phyloP scores from a whole-genome alignment of 2,113 vertebrate species.

The Bambusicola thoracicus region DNA sequence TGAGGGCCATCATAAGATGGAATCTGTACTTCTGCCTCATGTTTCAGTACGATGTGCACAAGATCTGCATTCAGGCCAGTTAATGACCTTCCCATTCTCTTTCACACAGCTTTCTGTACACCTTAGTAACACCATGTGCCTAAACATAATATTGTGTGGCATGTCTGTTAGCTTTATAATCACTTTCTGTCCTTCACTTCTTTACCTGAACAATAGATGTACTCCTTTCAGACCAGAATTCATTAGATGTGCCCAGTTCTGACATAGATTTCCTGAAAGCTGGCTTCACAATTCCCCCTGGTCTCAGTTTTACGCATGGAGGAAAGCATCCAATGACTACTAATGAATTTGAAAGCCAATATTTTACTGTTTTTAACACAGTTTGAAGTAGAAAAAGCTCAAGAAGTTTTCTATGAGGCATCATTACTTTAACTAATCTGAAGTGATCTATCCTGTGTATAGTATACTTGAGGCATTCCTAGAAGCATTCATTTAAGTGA shows the following conservation, averaged over 20 bases:
- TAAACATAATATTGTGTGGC: not conserved
- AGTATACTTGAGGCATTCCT: slow-evolving; percentile 13
- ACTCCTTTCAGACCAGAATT: not conserved
- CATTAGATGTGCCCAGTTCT: not conserved
- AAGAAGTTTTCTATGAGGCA: slow-evolving; percentile 5
- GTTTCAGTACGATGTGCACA: not conserved
- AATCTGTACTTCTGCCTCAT: not conserved
- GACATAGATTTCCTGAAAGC: not conserved
- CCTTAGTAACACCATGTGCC: not conserved
- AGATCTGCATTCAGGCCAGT: not conserved
- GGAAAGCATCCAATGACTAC: not conserved
- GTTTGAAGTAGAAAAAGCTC: not conserved
- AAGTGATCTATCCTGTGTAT: not conserved
- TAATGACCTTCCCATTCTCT: not conserved
- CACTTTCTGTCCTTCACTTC: not conserved
- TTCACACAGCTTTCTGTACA: not conserved
- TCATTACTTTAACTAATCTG: slow-evolving; percentile 34
- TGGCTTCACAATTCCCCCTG: not conserved
- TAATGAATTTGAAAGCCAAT: not conserved
- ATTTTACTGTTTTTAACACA: not conserved
- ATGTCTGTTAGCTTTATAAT: not conserved
- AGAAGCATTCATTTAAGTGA: slow-evolving; percentile 31
- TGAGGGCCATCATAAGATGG: not conserved
- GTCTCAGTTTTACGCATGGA: not conserved
- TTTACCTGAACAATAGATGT: not conserved